Evolutionary conservation across 1,140 invertebrate genomes (phyloP), one percentile per base, ranked within the genome.

Genomic region (Drosophila equinoxialis): DNA sequence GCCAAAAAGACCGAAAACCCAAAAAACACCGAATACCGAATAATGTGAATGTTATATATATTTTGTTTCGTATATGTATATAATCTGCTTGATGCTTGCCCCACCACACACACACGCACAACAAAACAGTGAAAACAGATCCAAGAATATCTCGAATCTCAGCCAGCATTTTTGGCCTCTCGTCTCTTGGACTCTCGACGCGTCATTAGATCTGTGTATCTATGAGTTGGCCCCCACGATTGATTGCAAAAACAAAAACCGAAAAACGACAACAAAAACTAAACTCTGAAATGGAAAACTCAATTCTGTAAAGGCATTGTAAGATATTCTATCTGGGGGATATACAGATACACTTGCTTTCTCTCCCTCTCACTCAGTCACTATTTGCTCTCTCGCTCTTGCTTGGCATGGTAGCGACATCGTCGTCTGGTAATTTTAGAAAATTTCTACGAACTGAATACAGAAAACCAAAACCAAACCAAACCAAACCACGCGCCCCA

Each of bases 81-180:
- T 75, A 78, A 78, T 75, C 76, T 75, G 13, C 8, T 11, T 54
- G 14, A 30, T 30, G 6, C 30, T 30, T 54, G 66, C 54, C 76
- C 74, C 72, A 39, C 57, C 35, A 35, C 35, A 35, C 35, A 35
- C 35, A 37, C 35, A 37, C 35, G 10, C 8, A 37, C 35, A 10
- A 37, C 35, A 8, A 37, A 8, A 37, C 35, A 79, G 67, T 79
- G 77, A 79, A 79, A 79, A 76, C 77, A 79, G 77, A 79, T 79
- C 77, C 77, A 76, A 79, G 74, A 79, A 79, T 79, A 79, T 79
- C 77, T 79, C 74, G 68, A 75, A 78, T 78, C 65, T 65, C 57
- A 59, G 37, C 37, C 45, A 48, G 14, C 45, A 17, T 48, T 17
- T 48, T 17, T 30, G 30, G 45, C 45, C 14, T 48, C 45, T 48